Evolutionary conservation across 1,140 invertebrate species (phyloP).

Genomic region (Helicoverpa zea): DNA sequence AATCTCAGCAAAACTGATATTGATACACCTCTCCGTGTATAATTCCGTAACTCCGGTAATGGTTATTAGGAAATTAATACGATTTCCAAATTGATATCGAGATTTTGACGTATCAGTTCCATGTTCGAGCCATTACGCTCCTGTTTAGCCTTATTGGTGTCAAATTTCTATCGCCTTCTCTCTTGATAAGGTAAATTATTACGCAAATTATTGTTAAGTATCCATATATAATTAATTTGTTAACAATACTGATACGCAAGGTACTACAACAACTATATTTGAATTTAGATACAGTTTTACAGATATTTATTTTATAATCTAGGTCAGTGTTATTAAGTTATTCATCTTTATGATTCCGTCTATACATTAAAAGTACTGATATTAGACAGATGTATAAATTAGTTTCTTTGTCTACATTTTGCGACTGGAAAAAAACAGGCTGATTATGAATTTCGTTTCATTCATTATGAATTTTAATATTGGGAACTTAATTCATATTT

Average conservation of each 20-base stretch:
- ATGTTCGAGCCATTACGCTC: neutral
- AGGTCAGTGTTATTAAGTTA: neutral
- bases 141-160: neutral
- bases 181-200: neutral
- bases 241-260: neutral
- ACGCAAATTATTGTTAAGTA: neutral
- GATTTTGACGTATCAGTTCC: constrained; percentile 5
- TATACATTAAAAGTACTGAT: constrained; percentile 13
- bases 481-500: neutral
- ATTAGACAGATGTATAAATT: constrained; percentile 15
- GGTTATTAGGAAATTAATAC: constrained; percentile 11
- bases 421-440: neutral
- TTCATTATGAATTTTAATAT: neutral
- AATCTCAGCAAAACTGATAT: constrained; percentile 16
- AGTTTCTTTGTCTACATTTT: constrained; percentile 12
- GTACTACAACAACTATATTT: neutral
- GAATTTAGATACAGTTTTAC: neutral
- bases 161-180: neutral
- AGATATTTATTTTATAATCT: neutral
- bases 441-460: constrained; percentile 13
- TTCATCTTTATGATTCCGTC: neutral
- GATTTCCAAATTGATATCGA: constrained; percentile 6
- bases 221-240: neutral
- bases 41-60: neutral
- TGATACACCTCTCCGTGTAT: neutral